phyloP scores from a whole-genome alignment of 2,113 vertebrate species.

The Thamnaconus septentrionalis region DNA sequence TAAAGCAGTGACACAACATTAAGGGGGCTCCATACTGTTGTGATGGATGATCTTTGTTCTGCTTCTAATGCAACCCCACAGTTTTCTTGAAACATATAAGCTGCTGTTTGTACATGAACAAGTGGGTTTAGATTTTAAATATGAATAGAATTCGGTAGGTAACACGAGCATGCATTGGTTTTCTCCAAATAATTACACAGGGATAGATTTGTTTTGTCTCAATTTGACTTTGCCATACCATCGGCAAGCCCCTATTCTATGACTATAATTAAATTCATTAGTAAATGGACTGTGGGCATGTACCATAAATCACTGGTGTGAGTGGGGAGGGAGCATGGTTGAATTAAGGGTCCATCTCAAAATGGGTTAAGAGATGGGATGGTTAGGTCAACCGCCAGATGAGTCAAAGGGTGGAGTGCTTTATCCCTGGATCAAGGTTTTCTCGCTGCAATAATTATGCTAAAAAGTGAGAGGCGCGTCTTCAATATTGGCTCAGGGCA shows the following conservation, averaged over 20 bases:
- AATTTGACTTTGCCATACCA: constrained; percentile 1
- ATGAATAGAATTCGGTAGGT: background rate
- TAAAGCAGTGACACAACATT: constrained; percentile 29
- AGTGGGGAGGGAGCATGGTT: constrained; percentile 34
- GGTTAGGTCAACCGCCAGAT: constrained; percentile 52
- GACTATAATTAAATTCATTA: constrained; percentile 53
- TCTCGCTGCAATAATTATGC: constrained; percentile 12
- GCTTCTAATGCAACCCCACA: constrained; percentile 15
- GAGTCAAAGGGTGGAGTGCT: constrained; percentile 36
- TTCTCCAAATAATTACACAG: background rate
- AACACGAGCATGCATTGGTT: background rate
- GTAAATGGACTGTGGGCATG: constrained; percentile 49
- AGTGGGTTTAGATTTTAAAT: background rate
- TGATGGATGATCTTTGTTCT: constrained; percentile 49
- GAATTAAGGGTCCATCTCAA: constrained; percentile 50
- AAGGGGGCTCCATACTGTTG: constrained; percentile 24
- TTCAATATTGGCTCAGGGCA: constrained; percentile 4
- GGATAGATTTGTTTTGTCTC: background rate
- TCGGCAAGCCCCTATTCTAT: constrained; percentile 12
- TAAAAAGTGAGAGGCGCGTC: constrained; percentile 16
- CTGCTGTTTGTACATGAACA: background rate
- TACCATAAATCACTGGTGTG: constrained; percentile 64
- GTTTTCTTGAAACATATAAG: no score
- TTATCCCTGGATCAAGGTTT: background rate
- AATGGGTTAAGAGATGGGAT: constrained; percentile 66